Evolutionary conservation across 2,113 vertebrate species (phyloP).

Genomic region (Phalacrocorax pelagicus): DNA sequence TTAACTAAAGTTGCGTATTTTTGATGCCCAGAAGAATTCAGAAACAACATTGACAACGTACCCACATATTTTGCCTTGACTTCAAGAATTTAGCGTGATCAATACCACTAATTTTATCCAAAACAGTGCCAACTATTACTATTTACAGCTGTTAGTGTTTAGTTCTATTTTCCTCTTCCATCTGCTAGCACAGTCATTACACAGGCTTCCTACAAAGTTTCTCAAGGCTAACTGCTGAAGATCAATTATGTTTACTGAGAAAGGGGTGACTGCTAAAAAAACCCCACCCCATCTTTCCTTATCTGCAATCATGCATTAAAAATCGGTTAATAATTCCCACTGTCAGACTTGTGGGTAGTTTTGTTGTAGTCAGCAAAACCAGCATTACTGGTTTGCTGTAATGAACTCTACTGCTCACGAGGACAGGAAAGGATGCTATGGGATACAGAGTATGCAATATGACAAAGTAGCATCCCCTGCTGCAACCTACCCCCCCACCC

Average conservation of each 20-base stretch:
- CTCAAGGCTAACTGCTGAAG: not conserved
- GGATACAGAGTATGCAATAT: not conserved
- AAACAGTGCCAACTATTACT: not conserved
- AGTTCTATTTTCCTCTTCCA: not conserved
- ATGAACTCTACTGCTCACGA: not conserved
- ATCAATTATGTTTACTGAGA: not conserved
- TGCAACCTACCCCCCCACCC: not conserved
- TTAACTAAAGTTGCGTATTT: not conserved
- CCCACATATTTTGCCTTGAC: not conserved
- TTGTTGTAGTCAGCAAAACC: not conserved
- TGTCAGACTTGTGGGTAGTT: not conserved
- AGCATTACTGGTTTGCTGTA: not conserved
- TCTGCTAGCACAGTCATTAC: not conserved
- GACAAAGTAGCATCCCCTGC: not conserved
- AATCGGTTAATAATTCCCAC: not conserved
- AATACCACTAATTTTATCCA: not conserved
- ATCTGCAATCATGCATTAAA: not conserved
- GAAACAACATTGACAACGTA: not conserved
- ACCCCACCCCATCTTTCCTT: not conserved
- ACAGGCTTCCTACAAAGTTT: not conserved
- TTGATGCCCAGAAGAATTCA: not conserved
- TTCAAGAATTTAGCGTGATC: not conserved
- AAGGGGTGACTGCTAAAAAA: not conserved
- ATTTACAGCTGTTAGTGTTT: not conserved
- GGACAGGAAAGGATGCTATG: not conserved